Base-by-base conservation (phyloP, 1,140 invertebrate genomes). In the Ectropis grisescens region DNA sequence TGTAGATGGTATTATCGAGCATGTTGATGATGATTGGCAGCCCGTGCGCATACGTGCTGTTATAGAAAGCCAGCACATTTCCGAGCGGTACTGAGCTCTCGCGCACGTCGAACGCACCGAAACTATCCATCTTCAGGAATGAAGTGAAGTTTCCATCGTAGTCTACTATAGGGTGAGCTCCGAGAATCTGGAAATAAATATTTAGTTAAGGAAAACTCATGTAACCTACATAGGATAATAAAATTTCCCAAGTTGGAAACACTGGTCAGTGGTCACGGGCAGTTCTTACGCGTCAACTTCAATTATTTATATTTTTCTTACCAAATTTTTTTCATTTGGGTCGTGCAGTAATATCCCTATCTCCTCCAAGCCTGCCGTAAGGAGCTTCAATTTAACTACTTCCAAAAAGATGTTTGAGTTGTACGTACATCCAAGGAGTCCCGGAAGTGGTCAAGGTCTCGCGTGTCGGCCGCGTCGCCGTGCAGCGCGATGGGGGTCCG, bases 1-100 rank as follows among this genome's bases (percentile, higher is more conserved):
- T 88, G 62, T 91, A 85, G 36, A 92, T 80, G 15, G 84, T 85
- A 66, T 93, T 93, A 34, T 86, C 89, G 34, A 94, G 76, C 14
- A 92, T 61, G 65, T 93, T 93, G 14, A 94, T 78, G 9, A 91
- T 75, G 30, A 93, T 88, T 1, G 93, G 92, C 40, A 94, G 79
- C 22, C 90, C 89, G 76, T 95, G 93, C 25, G 90, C 86, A 54
- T 87, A 88, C 0, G 91, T 92, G 54, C 91, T 91, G 58, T 95
- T 94, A 76, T 93, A 93, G 33, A 90, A 82, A 15, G 89, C 72
- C 42, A 90, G 82, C 14, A 88, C 81, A 31, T 80, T 78, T 19
- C 81, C 76, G 25, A 83, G 79, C 0, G 78, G 58, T 13, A 84
- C 30, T 31, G 82, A 61, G 41, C 86, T 88, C 3, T 83, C 68